Evolutionary conservation across 2,888 invertebrate genomes (phyloP), one percentile per base, ranked within the genome.

Genomic region (Nematopogon swammerdamellus): DNA sequence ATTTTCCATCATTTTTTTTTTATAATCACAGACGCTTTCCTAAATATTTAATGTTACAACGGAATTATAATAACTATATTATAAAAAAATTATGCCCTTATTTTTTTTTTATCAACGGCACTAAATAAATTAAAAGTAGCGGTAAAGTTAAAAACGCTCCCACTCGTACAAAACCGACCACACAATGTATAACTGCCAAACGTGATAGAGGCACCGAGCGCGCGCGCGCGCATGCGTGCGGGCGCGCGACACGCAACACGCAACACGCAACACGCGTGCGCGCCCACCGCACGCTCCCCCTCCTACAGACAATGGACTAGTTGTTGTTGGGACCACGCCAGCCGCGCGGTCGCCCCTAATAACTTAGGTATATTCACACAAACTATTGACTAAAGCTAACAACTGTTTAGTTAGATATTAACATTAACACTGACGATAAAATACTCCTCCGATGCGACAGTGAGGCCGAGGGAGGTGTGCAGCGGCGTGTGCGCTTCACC

Each of bases 21-120:
- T 70, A 75, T 73, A 75, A 79, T 79, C 77, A 77, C 77, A 79
- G 77, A 77, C 77, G 75, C 74, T 79, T 79, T 77, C 72, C 74
- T 76, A 76, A 72, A 73, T 75, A 76, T 76, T 67, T 60, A 68
- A 63, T 68, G 59, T 65, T 63, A 65, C 61, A 65, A 47, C 47
- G 17, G 29, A 36, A 42, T 19, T 42, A 30, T 16, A 42, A 44
- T 43, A 18, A 63, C 67, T 62, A 65, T 43, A 48, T 29, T 44
- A 29, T 48, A 44, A 48, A 48, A 45, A 17, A 18, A 48, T 44
- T 18, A 48, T 44, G 20, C 29, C 44, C 67, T 69, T 70, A 72
- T 70, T 72, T 70, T 67, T 67, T 61, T 63, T 63, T 65, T 65
- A 63, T 69, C 64, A 68, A 68, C n/a, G n/a, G n/a, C n/a, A 63